Evolutionary conservation across 2,797 vertebrate species (phyloP).

Genomic region (Austrolebias charrua): DNA sequence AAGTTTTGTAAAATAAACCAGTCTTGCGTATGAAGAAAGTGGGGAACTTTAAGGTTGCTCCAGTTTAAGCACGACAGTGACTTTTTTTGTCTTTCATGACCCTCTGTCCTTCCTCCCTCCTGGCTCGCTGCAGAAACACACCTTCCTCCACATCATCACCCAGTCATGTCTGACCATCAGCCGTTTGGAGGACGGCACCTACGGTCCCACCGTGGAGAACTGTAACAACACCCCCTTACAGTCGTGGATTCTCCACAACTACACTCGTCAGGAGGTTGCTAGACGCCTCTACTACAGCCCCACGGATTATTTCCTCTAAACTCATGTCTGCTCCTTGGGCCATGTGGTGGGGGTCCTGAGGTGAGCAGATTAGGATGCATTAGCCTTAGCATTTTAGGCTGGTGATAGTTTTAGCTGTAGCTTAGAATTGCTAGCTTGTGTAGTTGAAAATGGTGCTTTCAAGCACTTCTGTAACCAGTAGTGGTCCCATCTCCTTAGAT

Average conservation of each 20-base stretch:
- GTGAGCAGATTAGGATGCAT: slow-evolving; percentile 73
- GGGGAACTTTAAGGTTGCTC: background rate
- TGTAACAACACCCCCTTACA: slow-evolving; percentile 85
- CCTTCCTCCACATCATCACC: slow-evolving; percentile 91
- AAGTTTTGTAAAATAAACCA: background rate
- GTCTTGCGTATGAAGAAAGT: background rate
- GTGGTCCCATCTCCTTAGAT: background rate
- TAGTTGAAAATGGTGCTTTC: slow-evolving; percentile 25
- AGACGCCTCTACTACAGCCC: slow-evolving; percentile 87
- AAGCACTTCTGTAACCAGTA: slow-evolving; percentile 14
- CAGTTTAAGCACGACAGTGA: slow-evolving; percentile 27
- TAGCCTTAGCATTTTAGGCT: slow-evolving; percentile 18
- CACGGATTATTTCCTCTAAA: slow-evolving; percentile 90
- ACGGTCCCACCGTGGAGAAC: slow-evolving; percentile 86
- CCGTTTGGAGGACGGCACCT: slow-evolving; percentile 84
- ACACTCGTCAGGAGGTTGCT: slow-evolving; percentile 86
- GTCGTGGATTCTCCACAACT: slow-evolving; percentile 88
- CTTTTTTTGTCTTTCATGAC: slow-evolving; percentile 34
- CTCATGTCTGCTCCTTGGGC: slow-evolving; percentile 30
- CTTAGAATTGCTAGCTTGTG: slow-evolving; percentile 19
- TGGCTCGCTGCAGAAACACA: slow-evolving; percentile 84
- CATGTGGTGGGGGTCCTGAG: slow-evolving; percentile 42
- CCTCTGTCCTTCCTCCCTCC: slow-evolving; percentile 58
- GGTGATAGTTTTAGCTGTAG: slow-evolving; percentile 31
- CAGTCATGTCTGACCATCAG: slow-evolving; percentile 93